Conservation (phyloP, 1,140 invertebrate genomes). For the Microvelia longipes region DNA sequence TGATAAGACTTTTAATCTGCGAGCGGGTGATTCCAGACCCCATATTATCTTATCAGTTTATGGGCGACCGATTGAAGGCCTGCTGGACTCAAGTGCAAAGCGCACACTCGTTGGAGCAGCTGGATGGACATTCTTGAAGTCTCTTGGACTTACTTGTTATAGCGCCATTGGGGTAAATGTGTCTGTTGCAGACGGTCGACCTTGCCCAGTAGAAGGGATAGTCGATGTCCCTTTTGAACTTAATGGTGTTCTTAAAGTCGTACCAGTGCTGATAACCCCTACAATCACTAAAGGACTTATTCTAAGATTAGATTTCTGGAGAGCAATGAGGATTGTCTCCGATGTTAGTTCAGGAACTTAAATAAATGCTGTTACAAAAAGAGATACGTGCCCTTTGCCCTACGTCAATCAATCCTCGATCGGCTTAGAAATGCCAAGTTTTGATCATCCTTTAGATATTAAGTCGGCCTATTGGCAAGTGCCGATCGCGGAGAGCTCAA, state of each 20-base stretch:
- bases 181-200: neutral
- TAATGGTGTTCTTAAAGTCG: neutral
- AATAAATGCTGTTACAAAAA: constrained; percentile 28
- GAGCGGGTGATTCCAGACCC: neutral
- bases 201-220: neutral
- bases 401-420: constrained; percentile 24
- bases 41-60: neutral
- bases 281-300: neutral
- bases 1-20: neutral
- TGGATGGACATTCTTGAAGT: neutral
- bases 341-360: neutral
- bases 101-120: neutral
- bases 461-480: constrained; percentile 23
- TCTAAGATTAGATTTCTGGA: neutral
- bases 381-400: constrained; percentile 33
- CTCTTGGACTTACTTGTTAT: neutral
- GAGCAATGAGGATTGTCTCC: neutral
- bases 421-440: constrained; percentile 25
- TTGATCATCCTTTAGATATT: constrained; percentile 26
- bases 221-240: neutral
- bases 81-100: neutral
- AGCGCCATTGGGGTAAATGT: neutral
- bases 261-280: neutral
- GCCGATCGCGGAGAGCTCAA: constrained; percentile 19
- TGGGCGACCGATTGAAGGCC: neutral